phyloP scores from a whole-genome alignment of 2,113 vertebrate species.

The Colaptes auratus region DNA sequence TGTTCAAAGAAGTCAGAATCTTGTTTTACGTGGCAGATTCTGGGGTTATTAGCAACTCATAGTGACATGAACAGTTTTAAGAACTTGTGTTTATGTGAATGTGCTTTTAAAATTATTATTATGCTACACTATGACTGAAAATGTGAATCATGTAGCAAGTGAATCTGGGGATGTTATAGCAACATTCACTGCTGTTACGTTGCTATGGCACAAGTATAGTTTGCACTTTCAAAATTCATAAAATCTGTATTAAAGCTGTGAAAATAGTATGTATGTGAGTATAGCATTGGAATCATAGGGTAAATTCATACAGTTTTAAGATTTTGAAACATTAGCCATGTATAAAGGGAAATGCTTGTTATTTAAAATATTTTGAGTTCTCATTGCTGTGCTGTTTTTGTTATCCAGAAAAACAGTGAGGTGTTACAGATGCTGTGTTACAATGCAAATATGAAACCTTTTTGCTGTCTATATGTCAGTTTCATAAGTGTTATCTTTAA shows the following conservation, averaged over 20 bases:
- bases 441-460: constrained; percentile 59
- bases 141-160: neutral
- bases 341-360: neutral
- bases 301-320: neutral
- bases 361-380: neutral
- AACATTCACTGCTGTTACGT: neutral
- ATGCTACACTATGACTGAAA: neutral
- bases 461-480: neutral
- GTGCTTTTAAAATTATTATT: too few relatives aligned
- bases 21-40: neutral
- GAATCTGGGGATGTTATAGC: neutral
- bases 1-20: neutral
- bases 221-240: neutral
- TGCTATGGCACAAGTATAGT: neutral
- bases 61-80: neutral
- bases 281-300: neutral
- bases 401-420: constrained; percentile 59
- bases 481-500: neutral
- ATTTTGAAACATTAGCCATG: neutral
- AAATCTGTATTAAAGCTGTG: neutral
- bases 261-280: neutral
- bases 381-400: constrained; percentile 41
- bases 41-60: neutral
- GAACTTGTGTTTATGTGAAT: neutral
- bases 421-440: constrained; percentile 33